Conservation (phyloP, 2,113 vertebrate genomes). For the Lepus americanus region DNA sequence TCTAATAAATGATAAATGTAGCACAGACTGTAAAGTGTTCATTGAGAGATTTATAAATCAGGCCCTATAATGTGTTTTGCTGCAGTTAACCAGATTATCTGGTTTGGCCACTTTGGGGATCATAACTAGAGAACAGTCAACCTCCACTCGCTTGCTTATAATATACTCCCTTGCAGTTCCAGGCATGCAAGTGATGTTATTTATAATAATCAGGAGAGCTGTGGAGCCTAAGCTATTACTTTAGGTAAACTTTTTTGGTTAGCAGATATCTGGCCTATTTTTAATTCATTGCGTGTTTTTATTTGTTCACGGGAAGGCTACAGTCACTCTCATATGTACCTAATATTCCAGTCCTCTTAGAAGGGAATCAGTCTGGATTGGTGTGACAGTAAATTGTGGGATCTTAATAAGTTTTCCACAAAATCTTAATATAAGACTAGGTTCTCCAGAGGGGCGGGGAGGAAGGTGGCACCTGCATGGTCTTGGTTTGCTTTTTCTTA, state of each 20-base stretch:
- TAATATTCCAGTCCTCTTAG: not conserved
- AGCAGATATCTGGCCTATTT: not conserved
- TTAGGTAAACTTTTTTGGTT: not conserved
- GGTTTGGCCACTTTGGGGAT: conserved; percentile 67
- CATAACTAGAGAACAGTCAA: conserved; percentile 18
- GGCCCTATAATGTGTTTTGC: not conserved
- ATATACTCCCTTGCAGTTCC: not conserved
- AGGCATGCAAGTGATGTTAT: not conserved
- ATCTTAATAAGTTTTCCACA: not conserved
- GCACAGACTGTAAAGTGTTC: conserved; percentile 54
- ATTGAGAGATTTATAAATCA: conserved; percentile 66
- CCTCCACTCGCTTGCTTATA: not conserved
- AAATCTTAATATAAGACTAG: not conserved
- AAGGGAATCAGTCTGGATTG: not conserved
- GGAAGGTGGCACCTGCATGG: not conserved
- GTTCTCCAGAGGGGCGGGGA: not conserved
- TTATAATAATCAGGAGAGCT: conserved; percentile 37
- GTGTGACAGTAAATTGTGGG: not conserved
- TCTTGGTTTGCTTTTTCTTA: not conserved
- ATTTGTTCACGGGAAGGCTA: conserved; percentile 22
- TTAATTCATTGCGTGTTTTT: not conserved
- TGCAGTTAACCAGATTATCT: conserved; percentile 64
- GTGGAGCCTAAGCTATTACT: conserved; percentile 48
- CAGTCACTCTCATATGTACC: not conserved
- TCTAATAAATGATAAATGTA: conserved; percentile 50